phyloP scores from a whole-genome alignment of 2,888 invertebrate genomes.

The Drosophila prolongata region DNA sequence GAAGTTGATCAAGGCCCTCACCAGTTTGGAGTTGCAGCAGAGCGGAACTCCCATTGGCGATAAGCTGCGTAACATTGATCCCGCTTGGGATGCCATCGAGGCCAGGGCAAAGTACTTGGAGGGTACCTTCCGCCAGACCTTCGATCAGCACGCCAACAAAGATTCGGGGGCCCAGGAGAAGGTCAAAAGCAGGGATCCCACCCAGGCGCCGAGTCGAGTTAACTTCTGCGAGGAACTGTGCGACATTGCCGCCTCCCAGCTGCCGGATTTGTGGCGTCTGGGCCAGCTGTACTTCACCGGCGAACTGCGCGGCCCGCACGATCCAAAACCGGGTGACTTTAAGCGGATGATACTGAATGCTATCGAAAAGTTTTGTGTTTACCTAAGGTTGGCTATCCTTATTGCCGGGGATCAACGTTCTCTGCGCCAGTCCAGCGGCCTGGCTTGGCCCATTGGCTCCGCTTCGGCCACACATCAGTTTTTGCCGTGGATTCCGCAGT shows the following conservation, averaged over 20 bases:
- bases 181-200: slow-evolving; percentile 80
- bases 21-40: slow-evolving; percentile 88
- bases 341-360: slow-evolving; percentile 93
- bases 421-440: slow-evolving; percentile 78
- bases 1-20: slow-evolving; percentile 92
- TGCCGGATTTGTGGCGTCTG: slow-evolving; percentile 97
- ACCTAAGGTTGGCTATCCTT: slow-evolving; percentile 90
- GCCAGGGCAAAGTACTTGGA: slow-evolving; percentile 92
- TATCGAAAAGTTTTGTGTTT: slow-evolving; percentile 90
- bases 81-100: slow-evolving; percentile 97
- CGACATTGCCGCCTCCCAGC: slow-evolving; percentile 89
- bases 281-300: slow-evolving; percentile 97
- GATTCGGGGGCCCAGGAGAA: slow-evolving; percentile 80
- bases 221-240: slow-evolving; percentile 92
- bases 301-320: slow-evolving; percentile 91
- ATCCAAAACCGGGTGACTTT: slow-evolving; percentile 90
- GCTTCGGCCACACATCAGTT: slow-evolving; percentile 86
- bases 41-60: slow-evolving; percentile 78
- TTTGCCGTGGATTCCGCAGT: slow-evolving; percentile 91
- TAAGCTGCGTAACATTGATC: slow-evolving; percentile 88
- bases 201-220: slow-evolving; percentile 87
- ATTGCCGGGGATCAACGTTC: slow-evolving; percentile 87
- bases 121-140: slow-evolving; percentile 82
- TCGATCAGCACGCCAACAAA: slow-evolving; percentile 82
- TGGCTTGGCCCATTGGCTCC: slow-evolving; percentile 85